Conservation (phyloP, 2,797 vertebrate species). For the Gymnoscopelus braueri region DNA sequence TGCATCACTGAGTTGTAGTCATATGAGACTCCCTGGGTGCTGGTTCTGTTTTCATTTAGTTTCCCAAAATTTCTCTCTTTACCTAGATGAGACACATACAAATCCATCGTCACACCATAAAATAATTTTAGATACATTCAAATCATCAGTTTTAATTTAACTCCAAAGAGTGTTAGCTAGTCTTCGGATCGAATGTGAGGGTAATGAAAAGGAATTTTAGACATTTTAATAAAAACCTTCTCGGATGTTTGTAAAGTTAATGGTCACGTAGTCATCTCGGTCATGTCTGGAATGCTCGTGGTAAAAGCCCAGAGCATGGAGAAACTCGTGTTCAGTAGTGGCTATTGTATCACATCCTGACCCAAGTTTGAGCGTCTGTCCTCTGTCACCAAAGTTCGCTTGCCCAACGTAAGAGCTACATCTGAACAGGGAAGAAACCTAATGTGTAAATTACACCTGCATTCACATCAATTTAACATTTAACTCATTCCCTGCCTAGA, state of each 20-base stretch:
- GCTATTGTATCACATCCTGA: slow-evolving; percentile 78
- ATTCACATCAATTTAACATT: no score
- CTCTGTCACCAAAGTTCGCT: not conserved
- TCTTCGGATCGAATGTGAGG: not conserved
- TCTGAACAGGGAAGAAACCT: slow-evolving; percentile 49
- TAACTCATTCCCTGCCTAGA: no score
- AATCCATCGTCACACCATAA: not conserved
- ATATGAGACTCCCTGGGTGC: slow-evolving; percentile 79
- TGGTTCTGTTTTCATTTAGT: not conserved
- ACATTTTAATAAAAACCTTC: slow-evolving; percentile 64
- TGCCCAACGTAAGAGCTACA: slow-evolving; percentile 85
- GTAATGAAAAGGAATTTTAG: not conserved
- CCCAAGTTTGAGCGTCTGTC: slow-evolving; percentile 83
- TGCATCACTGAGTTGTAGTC: slow-evolving; percentile 87
- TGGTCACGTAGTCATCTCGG: slow-evolving; percentile 84
- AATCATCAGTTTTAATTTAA: not conserved
- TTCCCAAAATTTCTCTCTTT: not conserved
- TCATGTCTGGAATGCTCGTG: slow-evolving; percentile 87
- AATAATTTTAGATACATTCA: not conserved
- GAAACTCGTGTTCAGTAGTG: slow-evolving; percentile 84
- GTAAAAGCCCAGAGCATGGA: slow-evolving; percentile 88
- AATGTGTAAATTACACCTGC: not conserved
- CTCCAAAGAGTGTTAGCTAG: not conserved
- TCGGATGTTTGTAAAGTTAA: slow-evolving; percentile 81
- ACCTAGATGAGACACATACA: slow-evolving; percentile 45